Base-by-base conservation (phyloP, 2,888 invertebrate genomes). In the Clusia tigrina region DNA sequence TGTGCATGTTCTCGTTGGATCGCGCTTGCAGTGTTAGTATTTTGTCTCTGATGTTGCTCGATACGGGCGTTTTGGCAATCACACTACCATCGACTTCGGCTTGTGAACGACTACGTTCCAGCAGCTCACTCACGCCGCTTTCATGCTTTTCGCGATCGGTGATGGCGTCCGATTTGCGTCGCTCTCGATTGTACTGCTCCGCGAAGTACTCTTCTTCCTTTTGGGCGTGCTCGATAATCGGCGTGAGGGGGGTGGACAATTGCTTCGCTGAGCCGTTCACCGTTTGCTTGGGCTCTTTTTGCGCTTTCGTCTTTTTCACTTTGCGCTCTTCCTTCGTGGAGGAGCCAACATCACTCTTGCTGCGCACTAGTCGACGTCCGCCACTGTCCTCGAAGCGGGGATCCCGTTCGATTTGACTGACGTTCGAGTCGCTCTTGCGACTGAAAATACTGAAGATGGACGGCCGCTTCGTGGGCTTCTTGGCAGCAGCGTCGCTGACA, bases 181-280 rank as follows among this genome's bases (percentile, higher is more conserved):
- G 72, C 65, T 81, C 81, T 1, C 73, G 71, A 59, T 69, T 72
- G 25, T 70, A 74, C 12, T 74, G 71, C 54, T 77, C 73, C 18
- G 71, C 86, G 69, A 90, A 90, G 48, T 74, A 74, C 54, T 89
- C 90, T 76, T 91, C 90, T 71, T 90, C 90, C 68, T 89, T 86
- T 17, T 89, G 91, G 12, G 90, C 87, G 67, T 89, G 89, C 83
- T 93, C 93, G 68, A 92, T 92, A 57, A 93, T 93, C 0, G 93
- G 93, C 9, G 92, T 91, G 20, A 93, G 79, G 75, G 91, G 92
- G 62, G 89, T 86, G 76, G 90, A 90, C 69, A 87, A 88, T 61
- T 87, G 87, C 65, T 88, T 77, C 60, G 66, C 20, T 3, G 63
- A 54, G 26, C 26, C 24, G 87, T 78, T 88, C 88, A 42, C 52